Percentiles rank a stretch among this genome's conserved stretches.
Evolutionary conservation across 2,888 invertebrate genomes (phyloP).

Genomic region (Bugula neritina): DNA sequence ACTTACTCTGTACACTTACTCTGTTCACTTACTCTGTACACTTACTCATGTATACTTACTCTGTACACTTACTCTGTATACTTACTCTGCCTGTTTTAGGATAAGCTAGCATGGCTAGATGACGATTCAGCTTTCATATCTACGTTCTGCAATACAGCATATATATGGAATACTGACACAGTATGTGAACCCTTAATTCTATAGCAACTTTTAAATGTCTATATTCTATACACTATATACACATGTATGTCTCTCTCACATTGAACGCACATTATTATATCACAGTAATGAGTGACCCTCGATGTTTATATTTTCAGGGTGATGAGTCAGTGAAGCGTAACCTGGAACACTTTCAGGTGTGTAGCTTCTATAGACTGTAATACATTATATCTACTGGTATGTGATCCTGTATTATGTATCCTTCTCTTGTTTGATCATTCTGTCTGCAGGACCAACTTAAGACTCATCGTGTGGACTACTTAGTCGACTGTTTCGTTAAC

Average conservation of each 20-base stretch:
- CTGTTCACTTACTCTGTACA: background rate
- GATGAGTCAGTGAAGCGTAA: slow-evolving; percentile 1
- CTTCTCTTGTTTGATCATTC: too few species aligned
- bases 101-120: slow-evolving; percentile 11
- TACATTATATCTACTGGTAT: too few species aligned
- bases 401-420: too few species aligned
- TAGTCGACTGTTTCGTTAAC: slow-evolving; percentile 10
- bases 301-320: too few species aligned
- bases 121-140: background rate
- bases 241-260: too few species aligned
- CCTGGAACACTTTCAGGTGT: slow-evolving; percentile 11
- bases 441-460: background rate
- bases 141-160: slow-evolving; percentile 9
- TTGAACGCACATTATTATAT: too few species aligned
- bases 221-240: too few species aligned
- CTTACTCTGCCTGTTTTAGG: background rate
- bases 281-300: too few species aligned
- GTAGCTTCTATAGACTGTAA: background rate
- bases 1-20: background rate
- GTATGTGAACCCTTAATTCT: background rate
- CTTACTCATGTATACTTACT: too few species aligned
- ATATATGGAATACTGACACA: background rate
- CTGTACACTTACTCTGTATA: background rate
- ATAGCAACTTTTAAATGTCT: too few species aligned
- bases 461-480: background rate